phyloP scores from a whole-genome alignment of 2,797 vertebrate genomes.

The Epinephelus malabaricus region DNA sequence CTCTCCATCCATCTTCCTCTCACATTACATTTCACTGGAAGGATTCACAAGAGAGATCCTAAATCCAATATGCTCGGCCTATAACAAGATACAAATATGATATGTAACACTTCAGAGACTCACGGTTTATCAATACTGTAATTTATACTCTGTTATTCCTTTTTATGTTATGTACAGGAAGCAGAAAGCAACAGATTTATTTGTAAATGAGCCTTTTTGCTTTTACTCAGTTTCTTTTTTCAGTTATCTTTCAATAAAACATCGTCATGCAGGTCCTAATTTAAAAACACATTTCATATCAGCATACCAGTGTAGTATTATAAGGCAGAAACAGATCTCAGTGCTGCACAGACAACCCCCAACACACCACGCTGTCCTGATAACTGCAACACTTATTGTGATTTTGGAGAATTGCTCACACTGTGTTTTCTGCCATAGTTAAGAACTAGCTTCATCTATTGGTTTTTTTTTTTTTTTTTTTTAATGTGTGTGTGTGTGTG shows the following conservation, averaged over 20 bases:
- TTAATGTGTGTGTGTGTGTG: conserved; percentile 7
- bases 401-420: conserved; percentile 52
- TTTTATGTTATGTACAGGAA: conserved; percentile 5
- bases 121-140: conserved; percentile 24
- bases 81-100: conserved; percentile 23
- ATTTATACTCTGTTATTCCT: conserved; percentile 16
- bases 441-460: conserved; percentile 57
- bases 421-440: conserved; percentile 66
- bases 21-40: not conserved
- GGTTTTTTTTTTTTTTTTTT: not conserved
- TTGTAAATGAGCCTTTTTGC: conserved; percentile 15
- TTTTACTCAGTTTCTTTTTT: conserved; percentile 8
- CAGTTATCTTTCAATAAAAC: not conserved
- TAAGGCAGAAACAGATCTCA: not conserved
- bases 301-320: not conserved
- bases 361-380: conserved; percentile 22
- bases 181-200: conserved; percentile 25
- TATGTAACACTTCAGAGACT: conserved; percentile 30
- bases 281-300: conserved; percentile 7
- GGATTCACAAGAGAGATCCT: conserved; percentile 23
- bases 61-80: conserved; percentile 14
- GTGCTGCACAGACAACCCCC: not conserved
- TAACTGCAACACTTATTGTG: conserved; percentile 45
- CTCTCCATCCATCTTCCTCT: conserved; percentile 7
- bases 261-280: conserved; percentile 12